Percentiles rank a stretch among this genome's conserved stretches.
Conservation (phyloP, 2,888 invertebrate genomes). For the Ypsolopha sequella region DNA sequence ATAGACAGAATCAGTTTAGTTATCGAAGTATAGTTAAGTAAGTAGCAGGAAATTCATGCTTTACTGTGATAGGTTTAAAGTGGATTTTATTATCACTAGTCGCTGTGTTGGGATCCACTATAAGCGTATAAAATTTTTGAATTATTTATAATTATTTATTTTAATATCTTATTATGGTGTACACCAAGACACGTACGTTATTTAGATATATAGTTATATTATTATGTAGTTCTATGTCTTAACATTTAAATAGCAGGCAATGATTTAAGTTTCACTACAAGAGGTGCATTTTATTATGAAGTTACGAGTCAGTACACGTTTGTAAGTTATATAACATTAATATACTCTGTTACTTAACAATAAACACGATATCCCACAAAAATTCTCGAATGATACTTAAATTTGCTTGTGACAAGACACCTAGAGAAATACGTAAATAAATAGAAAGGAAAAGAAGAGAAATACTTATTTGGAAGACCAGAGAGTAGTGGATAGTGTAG, state of each 20-base stretch:
- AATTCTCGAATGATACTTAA: constrained; percentile 49
- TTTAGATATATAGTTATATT: constrained; percentile 25
- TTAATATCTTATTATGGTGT: constrained; percentile 36
- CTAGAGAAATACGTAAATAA: constrained; percentile 8
- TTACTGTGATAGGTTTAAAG: constrained; percentile 25
- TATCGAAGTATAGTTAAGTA: constrained; percentile 11
- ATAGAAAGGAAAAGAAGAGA: constrained; percentile 14
- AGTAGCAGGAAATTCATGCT: constrained; percentile 30
- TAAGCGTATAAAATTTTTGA: constrained; percentile 43
- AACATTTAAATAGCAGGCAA: constrained; percentile 52
- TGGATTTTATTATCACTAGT: constrained; percentile 24
- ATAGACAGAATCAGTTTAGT: constrained; percentile 17
- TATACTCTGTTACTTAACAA: constrained; percentile 30
- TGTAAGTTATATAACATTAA: constrained; percentile 18
- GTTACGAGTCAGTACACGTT: constrained; percentile 30
- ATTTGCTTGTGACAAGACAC: constrained; percentile 56
- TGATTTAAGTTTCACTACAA: constrained; percentile 42
- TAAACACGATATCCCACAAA: constrained; percentile 36
- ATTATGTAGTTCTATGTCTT: constrained; percentile 39
- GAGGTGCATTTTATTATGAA: constrained; percentile 47
- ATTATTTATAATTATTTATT: constrained; percentile 26
- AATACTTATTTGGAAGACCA: constrained; percentile 30
- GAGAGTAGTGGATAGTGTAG: constrained; percentile 19
- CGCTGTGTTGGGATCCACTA: constrained; percentile 46
- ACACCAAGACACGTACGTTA: constrained; percentile 44